A percentile compares a stretch with the other conserved stretches of the same genome.
phyloP scores from a whole-genome alignment of 2,888 invertebrate species.

The Drosophila trichaetosa region DNA sequence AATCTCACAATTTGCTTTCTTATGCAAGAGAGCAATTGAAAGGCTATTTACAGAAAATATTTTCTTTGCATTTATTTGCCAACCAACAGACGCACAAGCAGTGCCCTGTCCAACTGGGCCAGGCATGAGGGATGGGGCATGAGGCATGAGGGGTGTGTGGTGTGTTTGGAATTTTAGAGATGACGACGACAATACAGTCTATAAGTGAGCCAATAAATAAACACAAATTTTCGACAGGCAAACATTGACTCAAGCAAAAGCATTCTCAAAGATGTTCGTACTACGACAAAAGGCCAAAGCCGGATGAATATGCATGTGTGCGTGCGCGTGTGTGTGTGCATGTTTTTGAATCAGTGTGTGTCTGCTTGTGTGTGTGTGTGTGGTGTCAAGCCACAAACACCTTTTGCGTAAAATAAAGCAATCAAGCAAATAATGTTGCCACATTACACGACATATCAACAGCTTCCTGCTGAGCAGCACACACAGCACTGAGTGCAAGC shows the following conservation, averaged over 20 bases:
- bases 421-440: slow-evolving; percentile 82
- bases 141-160: not conserved
- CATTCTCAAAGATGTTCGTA: slow-evolving; percentile 63
- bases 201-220: slow-evolving; percentile 78
- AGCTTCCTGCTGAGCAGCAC: slow-evolving; percentile 68
- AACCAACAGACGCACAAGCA: slow-evolving; percentile 57
- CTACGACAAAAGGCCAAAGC: slow-evolving; percentile 17
- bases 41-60: slow-evolving; percentile 75
- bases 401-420: slow-evolving; percentile 82
- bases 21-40: slow-evolving; percentile 61
- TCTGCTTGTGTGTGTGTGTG: slow-evolving; percentile 35
- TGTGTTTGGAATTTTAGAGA: slow-evolving; percentile 13
- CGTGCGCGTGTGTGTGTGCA: slow-evolving; percentile 14
- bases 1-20: slow-evolving; percentile 75
- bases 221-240: slow-evolving; percentile 73
- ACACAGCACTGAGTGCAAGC: slow-evolving; percentile 4
- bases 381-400: slow-evolving; percentile 80
- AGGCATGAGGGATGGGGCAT: not conserved
- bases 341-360: slow-evolving; percentile 1
- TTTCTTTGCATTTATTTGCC: slow-evolving; percentile 75
- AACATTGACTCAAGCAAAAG: slow-evolving; percentile 78
- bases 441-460: slow-evolving; percentile 78
- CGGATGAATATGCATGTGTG: slow-evolving; percentile 38
- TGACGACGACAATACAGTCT: slow-evolving; percentile 25
- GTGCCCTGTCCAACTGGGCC: not conserved